Evolutionary conservation across 30 jellyfish, hydroid and myxozoan genomes (phyloP).

Genomic region (Thelohanellus kitauei): DNA sequence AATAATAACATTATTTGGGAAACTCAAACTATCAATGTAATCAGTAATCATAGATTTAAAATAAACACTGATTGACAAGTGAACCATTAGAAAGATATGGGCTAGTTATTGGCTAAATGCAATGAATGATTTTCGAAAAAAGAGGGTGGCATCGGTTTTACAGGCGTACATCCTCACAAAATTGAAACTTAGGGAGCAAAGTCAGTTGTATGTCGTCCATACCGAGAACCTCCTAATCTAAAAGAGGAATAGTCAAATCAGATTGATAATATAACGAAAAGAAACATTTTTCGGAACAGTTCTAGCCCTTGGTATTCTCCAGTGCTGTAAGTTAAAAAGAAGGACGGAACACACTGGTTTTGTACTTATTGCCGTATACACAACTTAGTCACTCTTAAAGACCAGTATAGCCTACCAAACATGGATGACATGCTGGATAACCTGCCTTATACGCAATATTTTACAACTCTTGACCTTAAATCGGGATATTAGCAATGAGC

Average conservation of each 20-base stretch:
- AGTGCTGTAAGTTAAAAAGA: no score
- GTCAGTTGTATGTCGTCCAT: slow-evolving; percentile 11
- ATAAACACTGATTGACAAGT: no score
- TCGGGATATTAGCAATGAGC: slow-evolving; percentile 14
- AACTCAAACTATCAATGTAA: no score
- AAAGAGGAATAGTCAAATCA: slow-evolving; percentile 1
- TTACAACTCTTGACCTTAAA: slow-evolving; percentile 14
- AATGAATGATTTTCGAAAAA: no score
- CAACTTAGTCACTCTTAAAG: slow-evolving; percentile 14
- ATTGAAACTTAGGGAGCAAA: slow-evolving; percentile 5
- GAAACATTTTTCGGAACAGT: slow-evolving; percentile 4
- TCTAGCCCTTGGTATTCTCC: slow-evolving; percentile 17
- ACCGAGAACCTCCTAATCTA: slow-evolving; percentile 6
- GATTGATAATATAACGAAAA: slow-evolving; percentile 6
- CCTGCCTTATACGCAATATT: slow-evolving; percentile 3
- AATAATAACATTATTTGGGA: no score
- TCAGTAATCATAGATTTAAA: no score
- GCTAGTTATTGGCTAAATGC: no score
- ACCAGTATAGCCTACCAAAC: slow-evolving; percentile 14
- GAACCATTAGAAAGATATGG: no score
- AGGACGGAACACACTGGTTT: slow-evolving; percentile 13
- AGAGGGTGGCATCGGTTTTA: no score
- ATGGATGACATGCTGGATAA: slow-evolving; percentile 15
- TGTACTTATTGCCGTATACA: slow-evolving; percentile 15
- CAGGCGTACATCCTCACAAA: slow-evolving; percentile 2